Conservation (phyloP, 2,888 invertebrate species). For the Rhorus exstirpatorius region DNA sequence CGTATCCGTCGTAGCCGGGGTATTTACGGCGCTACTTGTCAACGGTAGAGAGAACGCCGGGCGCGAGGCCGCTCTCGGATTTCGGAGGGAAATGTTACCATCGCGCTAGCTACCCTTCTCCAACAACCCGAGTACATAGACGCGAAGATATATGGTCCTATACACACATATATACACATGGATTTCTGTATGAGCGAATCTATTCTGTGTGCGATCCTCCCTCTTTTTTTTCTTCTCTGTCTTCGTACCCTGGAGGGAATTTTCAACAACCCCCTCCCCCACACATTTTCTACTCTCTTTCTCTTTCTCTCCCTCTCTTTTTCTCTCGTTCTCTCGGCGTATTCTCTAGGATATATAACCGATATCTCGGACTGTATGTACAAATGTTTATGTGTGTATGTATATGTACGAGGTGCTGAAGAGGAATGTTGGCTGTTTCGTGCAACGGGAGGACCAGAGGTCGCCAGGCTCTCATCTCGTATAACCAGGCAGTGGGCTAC, state of each 20-base stretch:
- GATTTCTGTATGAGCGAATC: constrained; percentile 37
- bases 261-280: constrained; percentile 30
- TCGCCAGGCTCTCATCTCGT: constrained; percentile 47
- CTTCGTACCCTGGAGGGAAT: constrained; percentile 39
- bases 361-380: background rate
- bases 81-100: constrained; percentile 63
- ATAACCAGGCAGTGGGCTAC: constrained; percentile 37
- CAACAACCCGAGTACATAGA: constrained; percentile 16
- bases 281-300: background rate
- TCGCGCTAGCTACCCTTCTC: constrained; percentile 15
- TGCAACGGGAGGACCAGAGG: constrained; percentile 52
- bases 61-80: constrained; percentile 50
- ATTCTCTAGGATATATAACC: constrained; percentile 29
- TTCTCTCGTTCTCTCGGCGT: constrained; percentile 1
- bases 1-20: constrained; percentile 78
- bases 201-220: background rate
- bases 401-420: constrained; percentile 41
- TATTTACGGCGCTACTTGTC: constrained; percentile 81
- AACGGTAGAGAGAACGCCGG: constrained; percentile 68
- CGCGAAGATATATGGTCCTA: no score
- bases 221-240: constrained; percentile 8
- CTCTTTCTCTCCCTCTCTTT: constrained; percentile 21
- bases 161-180: background rate
- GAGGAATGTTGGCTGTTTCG: constrained; percentile 51
- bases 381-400: background rate